Conservation (phyloP, 2,888 invertebrate genomes). For the Drosophila vallismaia region DNA sequence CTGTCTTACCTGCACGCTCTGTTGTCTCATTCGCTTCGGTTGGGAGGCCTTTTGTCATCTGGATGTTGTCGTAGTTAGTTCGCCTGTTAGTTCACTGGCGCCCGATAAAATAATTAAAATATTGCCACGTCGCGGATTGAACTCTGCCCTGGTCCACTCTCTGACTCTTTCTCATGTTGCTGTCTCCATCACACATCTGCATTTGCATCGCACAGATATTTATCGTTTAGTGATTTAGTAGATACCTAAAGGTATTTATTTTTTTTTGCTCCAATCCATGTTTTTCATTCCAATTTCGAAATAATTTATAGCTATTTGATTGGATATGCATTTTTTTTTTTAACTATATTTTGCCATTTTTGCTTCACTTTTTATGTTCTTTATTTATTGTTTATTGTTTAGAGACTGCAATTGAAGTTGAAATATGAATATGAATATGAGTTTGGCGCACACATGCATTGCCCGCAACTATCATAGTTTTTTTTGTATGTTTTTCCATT, state of each 20-base stretch:
- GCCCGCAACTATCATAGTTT: not conserved
- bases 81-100: not conserved
- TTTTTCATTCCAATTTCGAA: not conserved
- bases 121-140: not conserved
- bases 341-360: no score
- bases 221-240: constrained; percentile 3
- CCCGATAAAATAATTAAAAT: not conserved
- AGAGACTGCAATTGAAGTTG: not conserved
- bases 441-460: not conserved
- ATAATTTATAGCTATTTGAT: not conserved
- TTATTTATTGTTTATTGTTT: not conserved
- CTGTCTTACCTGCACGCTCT: not conserved
- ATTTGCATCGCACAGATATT: constrained; percentile 3
- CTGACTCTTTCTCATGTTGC: not conserved
- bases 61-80: constrained; percentile 31
- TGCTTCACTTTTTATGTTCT: no score
- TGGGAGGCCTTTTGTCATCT: not conserved
- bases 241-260: no score
- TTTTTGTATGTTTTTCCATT: not conserved
- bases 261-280: not conserved
- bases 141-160: not conserved
- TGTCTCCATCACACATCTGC: not conserved
- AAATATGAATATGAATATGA: not conserved
- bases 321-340: not conserved
- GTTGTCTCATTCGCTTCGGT: constrained; percentile 1